Evolutionary conservation across 2,797 vertebrate species (phyloP).

Genomic region (Loriculus beryllinus): DNA sequence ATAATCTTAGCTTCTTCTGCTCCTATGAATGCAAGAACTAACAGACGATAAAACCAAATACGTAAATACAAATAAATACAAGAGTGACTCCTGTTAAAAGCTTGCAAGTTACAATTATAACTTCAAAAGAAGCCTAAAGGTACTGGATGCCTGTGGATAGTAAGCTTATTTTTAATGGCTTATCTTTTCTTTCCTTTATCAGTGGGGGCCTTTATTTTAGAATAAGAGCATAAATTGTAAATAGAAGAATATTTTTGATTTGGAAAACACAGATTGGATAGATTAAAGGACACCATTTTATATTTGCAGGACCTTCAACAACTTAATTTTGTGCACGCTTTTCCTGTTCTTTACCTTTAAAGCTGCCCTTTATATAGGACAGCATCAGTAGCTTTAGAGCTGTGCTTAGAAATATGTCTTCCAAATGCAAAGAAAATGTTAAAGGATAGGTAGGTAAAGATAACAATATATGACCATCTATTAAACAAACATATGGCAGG

Average conservation of each 20-base stretch:
- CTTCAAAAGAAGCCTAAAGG: not conserved
- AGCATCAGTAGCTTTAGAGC: not conserved
- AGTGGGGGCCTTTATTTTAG: not conserved
- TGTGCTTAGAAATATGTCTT: not conserved
- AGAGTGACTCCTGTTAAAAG: not conserved
- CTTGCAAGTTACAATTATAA: not conserved
- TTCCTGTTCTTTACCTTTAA: not conserved
- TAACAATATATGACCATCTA: not conserved
- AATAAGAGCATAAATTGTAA: not conserved
- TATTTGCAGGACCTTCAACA: not conserved
- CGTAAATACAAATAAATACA: not conserved
- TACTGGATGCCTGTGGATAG: not conserved
- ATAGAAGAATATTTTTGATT: not conserved
- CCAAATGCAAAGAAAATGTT: not conserved
- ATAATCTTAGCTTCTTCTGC: not conserved
- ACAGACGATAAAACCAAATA: not conserved
- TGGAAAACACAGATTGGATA: not conserved
- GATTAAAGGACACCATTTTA: not conserved
- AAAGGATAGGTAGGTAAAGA: not conserved
- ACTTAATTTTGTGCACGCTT: not conserved
- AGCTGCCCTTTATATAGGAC: rapidly evolving
- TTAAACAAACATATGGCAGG: not conserved
- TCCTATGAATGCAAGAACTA: not conserved
- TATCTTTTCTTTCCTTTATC: not conserved
- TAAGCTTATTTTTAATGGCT: not conserved